A percentile compares a stretch with the other conserved stretches of the same genome.
Conservation (phyloP, 2,113 vertebrate species). For the Zingel zingel region DNA sequence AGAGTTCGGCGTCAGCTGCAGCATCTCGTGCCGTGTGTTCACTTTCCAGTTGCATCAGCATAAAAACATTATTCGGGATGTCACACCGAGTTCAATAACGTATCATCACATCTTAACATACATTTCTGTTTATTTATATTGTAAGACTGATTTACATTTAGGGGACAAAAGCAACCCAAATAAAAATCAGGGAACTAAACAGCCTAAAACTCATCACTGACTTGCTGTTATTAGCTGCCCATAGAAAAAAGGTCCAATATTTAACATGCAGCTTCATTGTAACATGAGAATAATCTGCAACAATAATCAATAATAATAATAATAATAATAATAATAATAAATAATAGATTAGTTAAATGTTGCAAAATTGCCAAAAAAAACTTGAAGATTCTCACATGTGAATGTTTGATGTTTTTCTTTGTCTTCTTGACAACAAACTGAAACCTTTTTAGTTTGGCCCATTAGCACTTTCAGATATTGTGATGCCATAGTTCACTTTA, state of each 20-base stretch:
- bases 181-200: neutral
- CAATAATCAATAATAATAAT: too few relatives aligned
- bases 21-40: neutral
- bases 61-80: too few relatives aligned
- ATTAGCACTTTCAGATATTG: neutral
- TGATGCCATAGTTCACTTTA: neutral
- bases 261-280: neutral
- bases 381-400: neutral
- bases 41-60: neutral
- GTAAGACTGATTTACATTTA: neutral
- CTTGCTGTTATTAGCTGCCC: constrained; percentile 1
- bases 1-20: constrained; percentile 4
- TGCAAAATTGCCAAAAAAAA: neutral
- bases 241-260: neutral
- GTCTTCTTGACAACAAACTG: neutral
- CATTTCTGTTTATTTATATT: neutral
- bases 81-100: neutral
- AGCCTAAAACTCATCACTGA: neutral
- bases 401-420: neutral
- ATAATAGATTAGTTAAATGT: neutral
- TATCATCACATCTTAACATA: neutral
- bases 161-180: neutral
- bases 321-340: too few relatives aligned
- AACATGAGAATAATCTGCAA: neutral
- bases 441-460: neutral